Percentiles rank a stretch among this genome's conserved stretches.
phyloP scores from a whole-genome alignment of 2,113 vertebrate species.

The Collichthys lucidus region DNA sequence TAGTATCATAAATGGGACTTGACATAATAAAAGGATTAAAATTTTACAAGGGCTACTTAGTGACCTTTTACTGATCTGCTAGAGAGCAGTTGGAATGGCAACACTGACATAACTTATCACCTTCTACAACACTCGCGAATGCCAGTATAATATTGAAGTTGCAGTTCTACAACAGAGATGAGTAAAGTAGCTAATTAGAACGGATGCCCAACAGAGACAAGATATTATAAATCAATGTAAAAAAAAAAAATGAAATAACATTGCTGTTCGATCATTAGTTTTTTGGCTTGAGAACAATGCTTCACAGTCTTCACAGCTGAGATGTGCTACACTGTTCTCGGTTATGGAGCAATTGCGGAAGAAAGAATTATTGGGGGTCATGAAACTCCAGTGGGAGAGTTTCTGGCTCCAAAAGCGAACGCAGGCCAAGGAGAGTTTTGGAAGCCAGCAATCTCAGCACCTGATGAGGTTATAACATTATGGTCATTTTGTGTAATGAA shows the following conservation, averaged over 20 bases:
- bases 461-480: conserved; percentile 33
- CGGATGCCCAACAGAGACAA: not conserved
- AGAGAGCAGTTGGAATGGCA: not conserved
- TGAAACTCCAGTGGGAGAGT: not conserved
- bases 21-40: not conserved
- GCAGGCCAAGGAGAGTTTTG: not conserved
- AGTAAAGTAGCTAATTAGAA: not conserved
- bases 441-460: conserved; percentile 7
- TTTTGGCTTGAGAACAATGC: conserved; percentile 26
- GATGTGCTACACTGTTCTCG: conserved; percentile 4
- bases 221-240: conserved; percentile 11
- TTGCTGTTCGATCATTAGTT: not conserved
- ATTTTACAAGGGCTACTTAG: not conserved
- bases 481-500: conserved; percentile 11
- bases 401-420: not conserved
- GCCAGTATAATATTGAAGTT: not conserved
- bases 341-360: conserved; percentile 8
- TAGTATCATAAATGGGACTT: not conserved
- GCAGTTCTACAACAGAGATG: not conserved
- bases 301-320: conserved; percentile 21
- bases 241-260: conserved; percentile 4
- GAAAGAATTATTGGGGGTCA: conserved; percentile 8
- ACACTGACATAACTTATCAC: not conserved
- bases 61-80: no score
- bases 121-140: conserved; percentile 5